Evolutionary conservation across 2,888 invertebrate genomes (phyloP), one percentile per base, ranked within the genome.

Genomic region (Rotaria magnacalcarata): DNA sequence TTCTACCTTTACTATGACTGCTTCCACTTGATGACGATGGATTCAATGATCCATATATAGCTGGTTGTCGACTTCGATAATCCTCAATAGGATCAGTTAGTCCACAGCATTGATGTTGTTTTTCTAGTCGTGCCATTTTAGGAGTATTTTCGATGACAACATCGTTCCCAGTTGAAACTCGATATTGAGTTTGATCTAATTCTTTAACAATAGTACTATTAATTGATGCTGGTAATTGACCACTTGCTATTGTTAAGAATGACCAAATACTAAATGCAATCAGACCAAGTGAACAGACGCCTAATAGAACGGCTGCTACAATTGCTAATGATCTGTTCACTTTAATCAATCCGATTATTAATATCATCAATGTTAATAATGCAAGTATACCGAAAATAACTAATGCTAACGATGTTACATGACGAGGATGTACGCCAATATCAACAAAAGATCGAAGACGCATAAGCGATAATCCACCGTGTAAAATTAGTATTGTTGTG

Each of bases 21-120:
- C 24, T 47, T 47, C 21, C 80, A 47, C 47, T n/a, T 80, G 47
- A 21, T 43, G 80, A 24, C 14, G 47, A 24, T n/a, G n/a, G 47
- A 80, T 47, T 80, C 24, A n/a, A 47, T n/a, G 47, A 10, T 80
- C n/a, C 24, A 80, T 47, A 47, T 14, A 10, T 24, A 24, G 80
- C 10, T 47, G 21, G 80, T 80, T 47, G 47, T 47, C 80, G 43
- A 47, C n/a, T 80, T 11, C 80, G 8, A 47, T 80, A 80, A 47
- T 80, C 80, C 0, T 80, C 47, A n/a, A 47, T 24, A 24, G 80
- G 47, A 43, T 80, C 47, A 47, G n/a, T 14, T 4, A 47, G n/a
- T n/a, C 80, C 80, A 80, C 80, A 80, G 34, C 80, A 80, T 5
- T 43, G 47, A 80, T 80, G 14, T 80, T 80, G 80, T 47, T 47